Evolutionary conservation across 2,888 invertebrate species (phyloP), one percentile per base, ranked within the genome.

Genomic region (Baccha elongata): DNA sequence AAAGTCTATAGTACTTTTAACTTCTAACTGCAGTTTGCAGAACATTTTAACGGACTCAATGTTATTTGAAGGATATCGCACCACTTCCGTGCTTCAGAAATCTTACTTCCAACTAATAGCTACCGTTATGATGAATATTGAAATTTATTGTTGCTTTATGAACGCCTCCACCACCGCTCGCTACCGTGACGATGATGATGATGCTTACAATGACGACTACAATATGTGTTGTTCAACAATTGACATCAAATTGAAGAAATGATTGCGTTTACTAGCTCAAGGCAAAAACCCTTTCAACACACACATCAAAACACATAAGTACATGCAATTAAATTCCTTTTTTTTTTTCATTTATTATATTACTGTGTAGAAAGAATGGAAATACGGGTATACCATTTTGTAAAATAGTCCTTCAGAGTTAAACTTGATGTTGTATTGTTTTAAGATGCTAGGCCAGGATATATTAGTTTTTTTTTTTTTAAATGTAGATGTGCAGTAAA

Each of bases 361-460:
- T 21, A 21, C 0, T 55, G n/a, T 1, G n/a, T 37, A 53, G n/a
- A 17, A 32, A n/a, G 21, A 11, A 52, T 15, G 29, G 15, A 6
- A 26, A 26, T 26, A 6, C 3, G 26, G 26, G 26, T 3, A 32
- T 7, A 52, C 52, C 26, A 40, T 10, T 52, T 26, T 23, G 8
- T 10, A 65, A 32, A 26, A 55, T 8, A 73, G 80, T 69, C 64
- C 68, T 80, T 64, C 44, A 64, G 44, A 75, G 64, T 58, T 64
- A n/a, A 64, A 69, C 64, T 81, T 75, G 80, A 81, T 71, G 69
- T 81, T 71, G 75, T 69, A 75, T 81, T 81, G 80, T 81, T 75
- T 71, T 75, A 71, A 81, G 69, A 81, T 75, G 64, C 71, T 69
- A 75, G 80, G n/a, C 69, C 69, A 71, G 75, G 80, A 69, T 65